Percentiles rank a stretch among this genome's conserved stretches.
phyloP scores from a whole-genome alignment of 2,888 invertebrate species.

The Phyto melanocephala region DNA sequence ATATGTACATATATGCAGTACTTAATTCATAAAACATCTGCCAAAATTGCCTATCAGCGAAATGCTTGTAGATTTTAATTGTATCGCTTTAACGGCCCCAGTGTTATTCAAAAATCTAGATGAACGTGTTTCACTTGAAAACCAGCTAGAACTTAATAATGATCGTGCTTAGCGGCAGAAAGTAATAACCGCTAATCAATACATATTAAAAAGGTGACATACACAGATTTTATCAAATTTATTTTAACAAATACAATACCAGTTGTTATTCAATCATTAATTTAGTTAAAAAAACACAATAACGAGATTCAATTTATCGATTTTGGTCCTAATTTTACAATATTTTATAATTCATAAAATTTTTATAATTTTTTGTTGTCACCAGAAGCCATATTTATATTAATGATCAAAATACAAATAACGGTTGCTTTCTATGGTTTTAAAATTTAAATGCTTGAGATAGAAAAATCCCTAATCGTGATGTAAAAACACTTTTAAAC shows the following conservation, averaged over 20 bases:
- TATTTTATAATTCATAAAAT: background rate
- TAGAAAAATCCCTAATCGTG: background rate
- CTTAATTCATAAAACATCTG: background rate
- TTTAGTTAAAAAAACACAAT: no score
- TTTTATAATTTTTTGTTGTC: background rate
- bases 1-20: background rate
- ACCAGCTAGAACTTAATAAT: conserved; percentile 31
- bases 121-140: conserved; percentile 33
- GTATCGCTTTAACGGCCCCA: background rate
- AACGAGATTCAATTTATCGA: no score
- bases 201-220: conserved; percentile 1
- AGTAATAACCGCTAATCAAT: background rate
- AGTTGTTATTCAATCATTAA: no score
- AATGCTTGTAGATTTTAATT: background rate
- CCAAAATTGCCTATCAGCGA: background rate
- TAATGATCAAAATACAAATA: background rate
- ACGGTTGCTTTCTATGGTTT: background rate
- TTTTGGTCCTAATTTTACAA: no score
- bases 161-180: background rate
- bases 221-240: conserved; percentile 15
- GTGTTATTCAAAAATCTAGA: conserved; percentile 10
- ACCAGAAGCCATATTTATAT: background rate
- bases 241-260: no score
- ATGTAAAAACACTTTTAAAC: background rate
- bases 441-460: background rate